These are phyloP conservation scores for Entosphenus tridentatus DNA, from an alignment of 2,113 vertebrate species.

Conservation along the genomic window DNA sequence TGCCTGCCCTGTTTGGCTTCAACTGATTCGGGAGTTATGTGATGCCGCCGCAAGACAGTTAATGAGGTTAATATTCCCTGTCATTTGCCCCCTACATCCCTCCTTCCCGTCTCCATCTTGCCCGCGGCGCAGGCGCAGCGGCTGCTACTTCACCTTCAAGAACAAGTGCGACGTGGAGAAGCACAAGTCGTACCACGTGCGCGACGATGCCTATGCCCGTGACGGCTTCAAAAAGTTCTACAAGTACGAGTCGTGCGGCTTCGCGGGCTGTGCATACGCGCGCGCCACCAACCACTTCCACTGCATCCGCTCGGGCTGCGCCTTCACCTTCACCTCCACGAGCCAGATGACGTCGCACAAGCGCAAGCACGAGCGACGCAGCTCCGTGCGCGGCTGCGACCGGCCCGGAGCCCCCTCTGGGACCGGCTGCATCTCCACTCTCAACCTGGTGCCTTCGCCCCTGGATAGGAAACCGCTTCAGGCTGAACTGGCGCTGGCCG, in stretches of 20 bases:
- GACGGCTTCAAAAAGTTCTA: conserved; percentile 99
- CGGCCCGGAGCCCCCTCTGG: too few species aligned
- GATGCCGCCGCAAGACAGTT: too few species aligned
- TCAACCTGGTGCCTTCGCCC: too few species aligned
- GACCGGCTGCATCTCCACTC: too few species aligned
- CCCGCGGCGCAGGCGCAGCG: conserved; percentile 41
- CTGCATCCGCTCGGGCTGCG: conserved; percentile 86
- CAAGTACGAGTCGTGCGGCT: conserved; percentile 97
- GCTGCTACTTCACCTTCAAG: conserved; percentile 95
- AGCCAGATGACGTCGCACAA: conserved; percentile 99
- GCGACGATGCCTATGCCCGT: conserved; percentile 96
- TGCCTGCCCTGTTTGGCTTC: too few species aligned
- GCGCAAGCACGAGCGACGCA: conserved; percentile 83
- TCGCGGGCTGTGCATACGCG: conserved; percentile 95
- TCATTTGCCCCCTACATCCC: background rate
- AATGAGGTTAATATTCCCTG: too few species aligned
- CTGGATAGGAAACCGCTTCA: too few species aligned
- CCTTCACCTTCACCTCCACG: conserved; percentile 99
- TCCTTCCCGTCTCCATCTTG: background rate
- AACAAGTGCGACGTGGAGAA: conserved; percentile 99
- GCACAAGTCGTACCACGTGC: conserved; percentile 99
- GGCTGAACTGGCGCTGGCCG: too few species aligned
- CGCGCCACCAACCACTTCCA: conserved; percentile 99
- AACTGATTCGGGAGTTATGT: too few species aligned
- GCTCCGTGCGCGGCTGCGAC: background rate